Percentiles rank a stretch among this genome's conserved stretches.
Conservation (phyloP, 37 sponge, comb jelly and placozoan genomes). For the Theonella swinhoei region DNA sequence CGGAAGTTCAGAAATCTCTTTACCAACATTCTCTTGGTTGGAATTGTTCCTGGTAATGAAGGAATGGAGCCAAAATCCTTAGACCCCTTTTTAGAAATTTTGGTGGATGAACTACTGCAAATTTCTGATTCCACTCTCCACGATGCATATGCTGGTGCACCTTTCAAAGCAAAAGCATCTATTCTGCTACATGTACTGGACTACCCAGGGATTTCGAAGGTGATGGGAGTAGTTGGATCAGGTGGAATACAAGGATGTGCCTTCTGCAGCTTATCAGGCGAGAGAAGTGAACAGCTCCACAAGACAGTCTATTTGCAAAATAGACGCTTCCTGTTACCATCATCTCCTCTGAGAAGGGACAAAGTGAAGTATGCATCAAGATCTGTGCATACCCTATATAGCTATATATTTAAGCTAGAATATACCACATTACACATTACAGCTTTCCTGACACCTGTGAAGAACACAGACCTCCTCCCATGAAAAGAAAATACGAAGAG, state of each 20-base stretch:
- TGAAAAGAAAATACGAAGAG: slow-evolving; percentile 8
- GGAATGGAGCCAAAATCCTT: background rate
- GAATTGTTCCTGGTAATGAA: slow-evolving; percentile 37
- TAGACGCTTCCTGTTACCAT: background rate
- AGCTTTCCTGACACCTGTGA: background rate
- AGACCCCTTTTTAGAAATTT: slow-evolving; percentile 22
- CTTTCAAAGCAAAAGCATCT: slow-evolving; percentile 5
- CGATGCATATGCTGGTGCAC: slow-evolving; percentile 7
- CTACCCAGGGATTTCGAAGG: slow-evolving; percentile 19
- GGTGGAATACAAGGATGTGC: background rate
- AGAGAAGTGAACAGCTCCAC: background rate
- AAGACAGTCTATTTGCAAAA: slow-evolving; percentile 16
- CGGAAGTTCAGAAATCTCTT: background rate
- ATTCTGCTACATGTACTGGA: slow-evolving; percentile 34
- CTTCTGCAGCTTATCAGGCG: background rate
- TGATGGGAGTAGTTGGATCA: background rate
- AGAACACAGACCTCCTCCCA: slow-evolving; percentile 19
- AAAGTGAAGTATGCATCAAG: background rate
- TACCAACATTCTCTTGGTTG: slow-evolving; percentile 8
- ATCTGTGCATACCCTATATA: background rate
- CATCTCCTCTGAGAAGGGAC: background rate
- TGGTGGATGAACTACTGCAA: slow-evolving; percentile 32
- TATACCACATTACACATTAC: background rate
- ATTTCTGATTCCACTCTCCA: slow-evolving; percentile 2
- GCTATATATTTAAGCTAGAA: no score